Evolutionary conservation across 2,113 vertebrate genomes (phyloP).

Genomic region (Henicopernis longicauda): DNA sequence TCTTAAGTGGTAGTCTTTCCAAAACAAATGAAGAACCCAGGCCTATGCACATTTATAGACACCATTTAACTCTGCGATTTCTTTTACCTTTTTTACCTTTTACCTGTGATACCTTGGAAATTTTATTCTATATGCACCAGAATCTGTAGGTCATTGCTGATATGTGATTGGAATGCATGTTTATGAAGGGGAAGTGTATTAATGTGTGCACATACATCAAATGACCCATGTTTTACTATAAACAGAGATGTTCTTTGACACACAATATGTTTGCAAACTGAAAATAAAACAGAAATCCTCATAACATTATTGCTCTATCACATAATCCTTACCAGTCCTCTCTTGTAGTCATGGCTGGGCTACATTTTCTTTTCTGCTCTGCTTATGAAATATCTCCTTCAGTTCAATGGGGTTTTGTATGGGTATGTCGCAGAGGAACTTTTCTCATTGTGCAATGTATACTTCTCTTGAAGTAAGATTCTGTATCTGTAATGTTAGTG

Average conservation of each 20-base stretch:
- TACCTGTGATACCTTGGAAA: not conserved
- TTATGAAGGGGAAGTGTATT: not conserved
- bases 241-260: not conserved
- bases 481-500: not conserved
- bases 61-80: not conserved
- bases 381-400: not conserved
- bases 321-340: not conserved
- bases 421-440: not conserved
- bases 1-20: not conserved
- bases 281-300: not conserved
- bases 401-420: not conserved
- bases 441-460: not conserved
- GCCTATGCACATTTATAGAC: not conserved
- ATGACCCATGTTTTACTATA: not conserved
- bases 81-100: not conserved
- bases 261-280: not conserved
- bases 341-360: not conserved
- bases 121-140: not conserved
- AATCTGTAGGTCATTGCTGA: not conserved
- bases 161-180: not conserved
- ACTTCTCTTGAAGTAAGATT: not conserved
- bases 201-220: not conserved
- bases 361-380: not conserved
- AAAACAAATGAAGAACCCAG: not conserved
- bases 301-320: not conserved